phyloP scores from a whole-genome alignment of 2,797 vertebrate genomes.

The Pogonophryne albipinna region DNA sequence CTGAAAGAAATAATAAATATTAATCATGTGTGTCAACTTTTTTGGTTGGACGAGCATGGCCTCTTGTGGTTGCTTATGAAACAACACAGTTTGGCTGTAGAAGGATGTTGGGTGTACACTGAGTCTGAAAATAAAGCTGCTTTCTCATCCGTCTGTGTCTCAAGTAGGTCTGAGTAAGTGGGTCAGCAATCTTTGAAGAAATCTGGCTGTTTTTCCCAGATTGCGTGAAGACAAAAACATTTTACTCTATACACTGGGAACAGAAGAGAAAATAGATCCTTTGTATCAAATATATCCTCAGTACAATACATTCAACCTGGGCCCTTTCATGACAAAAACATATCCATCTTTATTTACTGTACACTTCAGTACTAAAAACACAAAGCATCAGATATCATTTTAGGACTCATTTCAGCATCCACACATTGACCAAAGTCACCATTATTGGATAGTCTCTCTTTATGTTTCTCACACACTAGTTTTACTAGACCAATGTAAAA shows the following conservation, averaged over 20 bases:
- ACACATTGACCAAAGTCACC: neutral
- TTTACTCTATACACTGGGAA: neutral
- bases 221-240: constrained; percentile 5
- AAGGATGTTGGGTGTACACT: neutral
- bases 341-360: neutral
- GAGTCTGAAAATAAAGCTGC: constrained; percentile 64
- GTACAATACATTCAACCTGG: neutral
- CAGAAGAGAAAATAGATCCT: neutral
- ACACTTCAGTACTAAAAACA: constrained; percentile 6
- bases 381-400: neutral
- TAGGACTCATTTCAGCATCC: neutral
- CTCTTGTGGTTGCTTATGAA: constrained; percentile 61
- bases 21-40: neutral
- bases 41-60: constrained; percentile 24
- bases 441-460: neutral
- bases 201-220: constrained; percentile 29
- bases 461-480: neutral
- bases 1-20: neutral
- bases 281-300: constrained; percentile 1
- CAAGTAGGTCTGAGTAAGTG: constrained; percentile 53
- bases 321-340: neutral
- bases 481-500: constrained; percentile 6
- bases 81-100: constrained; percentile 31
- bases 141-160: constrained; percentile 57
- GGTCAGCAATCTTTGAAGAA: constrained; percentile 62